A percentile compares a stretch with the other conserved stretches of the same genome.
These are phyloP conservation scores for Enteromius mattozi DNA, from an alignment of 2,797 vertebrate species.

Conservation along the genomic window DNA sequence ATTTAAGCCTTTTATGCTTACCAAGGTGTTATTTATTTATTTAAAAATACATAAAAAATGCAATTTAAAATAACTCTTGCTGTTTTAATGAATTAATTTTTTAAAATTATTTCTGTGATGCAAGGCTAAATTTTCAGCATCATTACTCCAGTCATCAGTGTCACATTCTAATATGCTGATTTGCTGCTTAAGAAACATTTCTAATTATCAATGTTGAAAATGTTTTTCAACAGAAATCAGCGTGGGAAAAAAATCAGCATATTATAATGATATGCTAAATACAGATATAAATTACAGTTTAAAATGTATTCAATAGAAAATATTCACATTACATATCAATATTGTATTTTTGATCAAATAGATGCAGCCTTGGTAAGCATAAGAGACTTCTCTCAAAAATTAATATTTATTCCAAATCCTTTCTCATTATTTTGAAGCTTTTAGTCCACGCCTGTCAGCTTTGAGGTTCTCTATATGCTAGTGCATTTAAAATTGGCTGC, in stretches of 20 bases:
- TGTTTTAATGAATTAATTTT: not conserved
- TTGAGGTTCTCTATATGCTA: not conserved
- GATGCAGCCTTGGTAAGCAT: not conserved
- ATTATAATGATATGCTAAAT: not conserved
- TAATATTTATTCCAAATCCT: not conserved
- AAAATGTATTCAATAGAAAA: not conserved
- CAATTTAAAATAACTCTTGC: not conserved
- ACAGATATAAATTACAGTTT: not conserved
- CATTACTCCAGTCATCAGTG: not conserved
- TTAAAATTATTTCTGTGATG: not conserved
- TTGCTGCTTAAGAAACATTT: not conserved
- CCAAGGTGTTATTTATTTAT: not conserved
- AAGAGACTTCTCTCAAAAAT: not conserved
- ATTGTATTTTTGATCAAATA: not conserved
- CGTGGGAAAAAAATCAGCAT: not conserved
- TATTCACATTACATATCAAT: not conserved
- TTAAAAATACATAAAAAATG: not conserved
- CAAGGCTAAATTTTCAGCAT: not conserved
- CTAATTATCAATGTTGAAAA: not conserved
- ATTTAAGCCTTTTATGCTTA: not conserved
- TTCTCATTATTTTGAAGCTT: not conserved
- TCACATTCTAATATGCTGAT: not conserved
- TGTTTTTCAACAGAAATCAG: no score
- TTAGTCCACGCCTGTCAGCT: not conserved
- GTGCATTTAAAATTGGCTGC: not conserved